These are phyloP conservation scores for Sogatella furcifera DNA, from an alignment of 1,140 invertebrate genomes.

Conservation along the genomic window DNA sequence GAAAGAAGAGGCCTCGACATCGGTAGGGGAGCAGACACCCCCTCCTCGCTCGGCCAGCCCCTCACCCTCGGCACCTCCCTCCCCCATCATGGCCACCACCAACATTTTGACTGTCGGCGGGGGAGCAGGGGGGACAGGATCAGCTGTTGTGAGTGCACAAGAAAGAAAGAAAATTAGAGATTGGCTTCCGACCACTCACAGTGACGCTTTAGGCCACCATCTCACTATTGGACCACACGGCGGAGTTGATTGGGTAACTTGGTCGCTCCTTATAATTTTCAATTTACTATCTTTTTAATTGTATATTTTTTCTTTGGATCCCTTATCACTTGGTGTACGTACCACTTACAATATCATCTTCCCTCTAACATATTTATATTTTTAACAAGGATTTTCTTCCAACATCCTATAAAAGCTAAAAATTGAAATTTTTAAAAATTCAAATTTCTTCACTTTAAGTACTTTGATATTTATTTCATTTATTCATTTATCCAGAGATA, in stretches of 20 bases:
- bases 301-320: too few relatives aligned
- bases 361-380: too few relatives aligned
- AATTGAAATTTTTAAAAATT: too few relatives aligned
- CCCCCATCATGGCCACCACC: background rate
- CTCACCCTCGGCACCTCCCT: background rate
- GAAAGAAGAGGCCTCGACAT: background rate
- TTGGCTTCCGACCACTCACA: constrained; percentile 15
- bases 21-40: constrained; percentile 3
- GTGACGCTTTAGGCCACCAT: constrained; percentile 34
- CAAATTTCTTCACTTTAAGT: too few relatives aligned
- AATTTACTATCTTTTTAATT: too few relatives aligned
- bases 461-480: too few relatives aligned
- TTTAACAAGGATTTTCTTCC: too few relatives aligned
- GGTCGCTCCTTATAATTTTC: too few relatives aligned
- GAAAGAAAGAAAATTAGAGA: constrained; percentile 11
- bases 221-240: constrained; percentile 49
- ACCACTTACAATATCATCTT: too few relatives aligned
- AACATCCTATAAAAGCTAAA: too few relatives aligned
- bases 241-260: constrained; percentile 45
- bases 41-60: background rate
- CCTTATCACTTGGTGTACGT: too few relatives aligned
- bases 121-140: background rate
- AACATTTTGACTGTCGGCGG: background rate
- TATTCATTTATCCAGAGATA: too few relatives aligned
- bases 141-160: background rate